phyloP scores from a whole-genome alignment of 2,888 invertebrate genomes.

The Tenthredo amoena region DNA sequence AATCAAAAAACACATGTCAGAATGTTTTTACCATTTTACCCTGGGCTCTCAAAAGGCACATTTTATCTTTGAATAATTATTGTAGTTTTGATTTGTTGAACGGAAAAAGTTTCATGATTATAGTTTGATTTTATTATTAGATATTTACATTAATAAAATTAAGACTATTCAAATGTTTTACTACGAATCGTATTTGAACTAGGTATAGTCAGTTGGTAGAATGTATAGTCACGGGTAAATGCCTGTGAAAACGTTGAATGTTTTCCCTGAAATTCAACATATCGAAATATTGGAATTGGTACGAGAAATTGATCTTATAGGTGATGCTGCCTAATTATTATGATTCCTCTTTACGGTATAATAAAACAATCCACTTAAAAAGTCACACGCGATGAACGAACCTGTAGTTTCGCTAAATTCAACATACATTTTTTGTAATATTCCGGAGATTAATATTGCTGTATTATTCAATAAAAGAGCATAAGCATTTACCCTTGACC shows the following conservation, averaged over 20 bases:
- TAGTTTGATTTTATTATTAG: constrained; percentile 37
- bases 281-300: neutral
- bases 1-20: neutral
- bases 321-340: neutral
- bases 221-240: constrained; percentile 27
- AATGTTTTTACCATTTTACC: neutral
- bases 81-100: neutral
- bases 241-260: neutral
- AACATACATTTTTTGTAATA: neutral
- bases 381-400: neutral
- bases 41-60: neutral
- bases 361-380: neutral
- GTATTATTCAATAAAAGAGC: neutral
- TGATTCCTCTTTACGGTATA: neutral
- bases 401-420: neutral
- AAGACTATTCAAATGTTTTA: neutral
- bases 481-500: constrained; percentile 7
- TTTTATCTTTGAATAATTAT: neutral
- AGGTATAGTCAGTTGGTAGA: constrained; percentile 26
- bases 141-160: constrained; percentile 43
- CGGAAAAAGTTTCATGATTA: neutral
- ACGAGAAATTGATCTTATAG: neutral
- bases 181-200: constrained; percentile 35
- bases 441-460: neutral
- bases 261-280: neutral